Conservation (phyloP, 1,140 invertebrate genomes). For the Zaprionus kolodkinae region DNA sequence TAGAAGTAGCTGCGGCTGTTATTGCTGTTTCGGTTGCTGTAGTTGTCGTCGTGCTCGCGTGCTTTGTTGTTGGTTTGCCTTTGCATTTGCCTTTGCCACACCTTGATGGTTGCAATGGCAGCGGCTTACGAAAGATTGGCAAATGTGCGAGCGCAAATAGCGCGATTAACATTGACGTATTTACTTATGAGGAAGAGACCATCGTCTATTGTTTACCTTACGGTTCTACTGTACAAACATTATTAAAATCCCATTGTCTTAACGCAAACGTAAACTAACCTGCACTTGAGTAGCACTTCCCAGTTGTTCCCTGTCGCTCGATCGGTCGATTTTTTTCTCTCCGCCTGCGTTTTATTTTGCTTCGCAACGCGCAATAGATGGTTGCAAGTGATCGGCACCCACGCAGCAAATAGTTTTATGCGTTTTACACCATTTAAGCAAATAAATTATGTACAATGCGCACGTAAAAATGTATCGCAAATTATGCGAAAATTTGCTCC, state of each 20-base stretch:
- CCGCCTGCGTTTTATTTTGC: slow-evolving; percentile 2
- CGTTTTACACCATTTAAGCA: slow-evolving; percentile 49
- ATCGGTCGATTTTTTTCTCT: slow-evolving; percentile 19
- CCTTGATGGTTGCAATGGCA: slow-evolving; percentile 55
- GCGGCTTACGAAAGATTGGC: slow-evolving; percentile 71
- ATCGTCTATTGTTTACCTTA: slow-evolving; percentile 43
- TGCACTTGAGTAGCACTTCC: slow-evolving; percentile 46
- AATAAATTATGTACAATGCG: slow-evolving; percentile 36
- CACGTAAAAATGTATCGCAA: slow-evolving; percentile 47
- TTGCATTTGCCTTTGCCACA: slow-evolving; percentile 65
- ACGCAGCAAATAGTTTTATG: slow-evolving; percentile 33
- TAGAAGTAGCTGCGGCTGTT: slow-evolving; percentile 20
- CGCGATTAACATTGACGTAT: slow-evolving; percentile 81
- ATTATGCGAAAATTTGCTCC: slow-evolving; percentile 58
- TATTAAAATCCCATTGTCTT: slow-evolving; percentile 35
- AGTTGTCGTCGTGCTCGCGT: slow-evolving; percentile 24
- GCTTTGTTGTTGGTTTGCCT: slow-evolving; percentile 47
- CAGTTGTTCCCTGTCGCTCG: slow-evolving; percentile 33
- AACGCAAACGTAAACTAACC: slow-evolving; percentile 48
- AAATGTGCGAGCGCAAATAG: slow-evolving; percentile 76
- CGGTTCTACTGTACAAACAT: slow-evolving; percentile 20
- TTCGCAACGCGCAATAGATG: slow-evolving; percentile 21
- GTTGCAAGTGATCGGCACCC: slow-evolving; percentile 34
- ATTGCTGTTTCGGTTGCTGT: slow-evolving; percentile 31
- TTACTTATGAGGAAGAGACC: slow-evolving; percentile 56